Conservation (phyloP, 2,888 invertebrate species). For the Hipparchia sbordonii region DNA sequence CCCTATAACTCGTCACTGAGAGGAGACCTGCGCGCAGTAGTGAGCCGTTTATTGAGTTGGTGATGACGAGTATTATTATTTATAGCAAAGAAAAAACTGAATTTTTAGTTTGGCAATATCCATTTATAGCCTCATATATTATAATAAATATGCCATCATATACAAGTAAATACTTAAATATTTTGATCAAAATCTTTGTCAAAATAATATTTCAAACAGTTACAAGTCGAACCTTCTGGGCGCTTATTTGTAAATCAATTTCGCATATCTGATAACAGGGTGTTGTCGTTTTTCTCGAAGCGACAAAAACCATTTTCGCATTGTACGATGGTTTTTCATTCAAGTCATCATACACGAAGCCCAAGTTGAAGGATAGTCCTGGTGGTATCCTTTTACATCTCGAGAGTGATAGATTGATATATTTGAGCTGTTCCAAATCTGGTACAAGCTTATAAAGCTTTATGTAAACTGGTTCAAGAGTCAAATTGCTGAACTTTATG, state of each 20-base stretch:
- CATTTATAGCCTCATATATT: background rate
- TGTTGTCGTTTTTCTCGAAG: slow-evolving; percentile 67
- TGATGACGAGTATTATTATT: too few relatives aligned
- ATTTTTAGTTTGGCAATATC: background rate
- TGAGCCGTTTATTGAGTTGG: too few relatives aligned
- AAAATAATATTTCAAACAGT: slow-evolving; percentile 19
- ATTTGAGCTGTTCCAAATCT: slow-evolving; percentile 69
- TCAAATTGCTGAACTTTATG: slow-evolving; percentile 67
- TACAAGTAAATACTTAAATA: background rate
- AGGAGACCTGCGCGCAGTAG: too few relatives aligned
- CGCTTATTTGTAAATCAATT: slow-evolving; percentile 63
- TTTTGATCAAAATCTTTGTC: too few relatives aligned
- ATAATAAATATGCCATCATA: background rate
- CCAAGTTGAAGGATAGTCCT: slow-evolving; percentile 66
- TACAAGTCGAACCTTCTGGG: slow-evolving; percentile 53
- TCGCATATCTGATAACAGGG: slow-evolving; percentile 76
- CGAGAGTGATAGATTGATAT: slow-evolving; percentile 63
- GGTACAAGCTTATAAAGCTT: slow-evolving; percentile 68
- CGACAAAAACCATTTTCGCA: slow-evolving; percentile 70
- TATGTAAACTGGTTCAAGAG: slow-evolving; percentile 68
- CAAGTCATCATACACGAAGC: slow-evolving; percentile 67
- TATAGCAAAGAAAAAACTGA: background rate
- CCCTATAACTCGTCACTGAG: too few relatives aligned
- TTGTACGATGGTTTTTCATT: slow-evolving; percentile 60
- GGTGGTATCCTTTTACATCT: slow-evolving; percentile 70